phyloP scores from a whole-genome alignment of 2,888 invertebrate genomes.

The Synergus gifuensis region DNA sequence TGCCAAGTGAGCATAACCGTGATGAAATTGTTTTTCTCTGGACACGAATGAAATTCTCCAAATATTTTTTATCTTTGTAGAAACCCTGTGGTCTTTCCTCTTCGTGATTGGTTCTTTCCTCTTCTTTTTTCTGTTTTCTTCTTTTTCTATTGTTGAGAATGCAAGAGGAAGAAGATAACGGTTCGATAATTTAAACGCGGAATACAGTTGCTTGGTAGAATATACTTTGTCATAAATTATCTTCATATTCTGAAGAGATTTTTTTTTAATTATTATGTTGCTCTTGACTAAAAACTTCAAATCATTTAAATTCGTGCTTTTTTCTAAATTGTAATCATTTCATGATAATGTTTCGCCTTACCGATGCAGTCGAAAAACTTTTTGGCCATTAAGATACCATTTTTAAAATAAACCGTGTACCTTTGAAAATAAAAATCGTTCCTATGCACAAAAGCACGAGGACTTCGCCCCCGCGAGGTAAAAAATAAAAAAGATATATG shows the following conservation, averaged over 20 bases:
- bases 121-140: background rate
- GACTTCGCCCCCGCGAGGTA: background rate
- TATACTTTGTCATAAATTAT: background rate
- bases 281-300: background rate
- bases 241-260: background rate
- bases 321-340: background rate
- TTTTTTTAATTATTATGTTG: background rate
- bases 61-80: background rate
- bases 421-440: conserved; percentile 1
- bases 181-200: background rate
- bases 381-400: background rate
- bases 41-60: background rate
- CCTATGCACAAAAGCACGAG: background rate
- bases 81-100: background rate
- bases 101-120: background rate
- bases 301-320: background rate
- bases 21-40: background rate
- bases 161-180: background rate
- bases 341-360: no score
- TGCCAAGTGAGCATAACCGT: background rate
- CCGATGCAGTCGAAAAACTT: background rate
- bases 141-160: conserved; percentile 10
- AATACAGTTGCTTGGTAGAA: background rate
- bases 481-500: background rate
- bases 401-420: background rate